Evolutionary conservation across 2,797 vertebrate genomes (phyloP).

Genomic region (Characodon lateralis): DNA sequence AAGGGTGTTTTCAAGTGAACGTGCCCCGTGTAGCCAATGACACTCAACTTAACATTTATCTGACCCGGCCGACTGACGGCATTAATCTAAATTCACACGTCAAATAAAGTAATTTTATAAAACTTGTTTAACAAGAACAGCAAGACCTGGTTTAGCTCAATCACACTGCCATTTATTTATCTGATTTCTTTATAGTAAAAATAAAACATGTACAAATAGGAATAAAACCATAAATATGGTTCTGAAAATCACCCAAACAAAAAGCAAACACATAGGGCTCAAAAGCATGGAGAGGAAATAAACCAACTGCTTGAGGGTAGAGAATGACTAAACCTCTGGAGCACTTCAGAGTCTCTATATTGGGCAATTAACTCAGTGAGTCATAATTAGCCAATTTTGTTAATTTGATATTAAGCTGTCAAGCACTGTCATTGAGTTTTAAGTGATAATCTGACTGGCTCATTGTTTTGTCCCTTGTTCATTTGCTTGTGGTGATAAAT

Average conservation of each 20-base stretch:
- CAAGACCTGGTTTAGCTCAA: not conserved
- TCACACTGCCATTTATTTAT: constrained; percentile 23
- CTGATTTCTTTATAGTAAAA: constrained; percentile 4
- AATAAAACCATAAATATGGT: constrained; percentile 6
- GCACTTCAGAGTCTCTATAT: constrained; percentile 84
- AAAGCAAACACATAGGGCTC: constrained; percentile 19
- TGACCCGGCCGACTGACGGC: constrained; percentile 63
- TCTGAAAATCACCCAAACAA: constrained; percentile 19
- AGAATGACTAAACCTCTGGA: constrained; percentile 80
- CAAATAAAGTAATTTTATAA: no score
- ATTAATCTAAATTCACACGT: constrained; percentile 65
- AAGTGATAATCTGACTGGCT: constrained; percentile 84
- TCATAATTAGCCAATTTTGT: constrained; percentile 88
- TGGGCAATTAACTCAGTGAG: constrained; percentile 84
- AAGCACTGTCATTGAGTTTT: constrained; percentile 83
- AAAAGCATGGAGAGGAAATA: constrained; percentile 74
- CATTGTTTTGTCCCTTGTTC: constrained; percentile 79
- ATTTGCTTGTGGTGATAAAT: constrained; percentile 81
- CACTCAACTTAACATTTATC: constrained; percentile 68
- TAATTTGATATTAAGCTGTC: constrained; percentile 87
- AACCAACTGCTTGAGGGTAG: constrained; percentile 78
- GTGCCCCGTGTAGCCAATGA: constrained; percentile 64
- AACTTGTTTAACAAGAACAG: not conserved
- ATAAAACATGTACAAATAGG: constrained; percentile 1
- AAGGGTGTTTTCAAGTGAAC: constrained; percentile 60